phyloP scores from a whole-genome alignment of 1,140 invertebrate species.

The Solenopsis invicta region DNA sequence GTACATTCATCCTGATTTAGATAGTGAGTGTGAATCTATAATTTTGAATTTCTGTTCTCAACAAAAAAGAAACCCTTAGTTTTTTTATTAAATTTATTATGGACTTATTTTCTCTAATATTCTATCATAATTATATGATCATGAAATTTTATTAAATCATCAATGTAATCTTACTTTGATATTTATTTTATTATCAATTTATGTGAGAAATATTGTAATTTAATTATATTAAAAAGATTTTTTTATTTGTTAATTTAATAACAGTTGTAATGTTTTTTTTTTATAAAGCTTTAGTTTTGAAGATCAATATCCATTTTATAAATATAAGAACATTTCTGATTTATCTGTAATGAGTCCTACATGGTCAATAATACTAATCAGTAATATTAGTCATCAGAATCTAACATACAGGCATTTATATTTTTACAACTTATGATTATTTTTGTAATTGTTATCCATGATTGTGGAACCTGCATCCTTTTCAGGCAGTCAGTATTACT shows the following conservation, averaged over 20 bases:
- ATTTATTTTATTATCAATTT: not conserved
- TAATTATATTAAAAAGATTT: not conserved
- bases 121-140: not conserved
- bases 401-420: too few relatives aligned
- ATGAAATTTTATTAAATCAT: constrained; percentile 7
- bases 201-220: too few relatives aligned
- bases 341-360: not conserved
- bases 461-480: too few relatives aligned
- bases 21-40: constrained; percentile 41
- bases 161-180: too few relatives aligned
- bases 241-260: not conserved
- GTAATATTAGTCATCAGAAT: too few relatives aligned
- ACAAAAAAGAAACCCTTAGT: not conserved
- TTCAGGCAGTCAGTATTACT: too few relatives aligned
- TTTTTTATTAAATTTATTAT: too few relatives aligned
- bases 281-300: not conserved
- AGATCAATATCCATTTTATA: not conserved
- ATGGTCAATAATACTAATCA: too few relatives aligned
- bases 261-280: not conserved
- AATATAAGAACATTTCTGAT: not conserved
- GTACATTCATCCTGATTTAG: constrained; percentile 82
- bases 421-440: too few relatives aligned
- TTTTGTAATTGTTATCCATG: too few relatives aligned
- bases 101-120: not conserved
- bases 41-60: not conserved